Evolutionary conservation across 2,113 vertebrate genomes (phyloP).

Genomic region (Isichthys henryi): DNA sequence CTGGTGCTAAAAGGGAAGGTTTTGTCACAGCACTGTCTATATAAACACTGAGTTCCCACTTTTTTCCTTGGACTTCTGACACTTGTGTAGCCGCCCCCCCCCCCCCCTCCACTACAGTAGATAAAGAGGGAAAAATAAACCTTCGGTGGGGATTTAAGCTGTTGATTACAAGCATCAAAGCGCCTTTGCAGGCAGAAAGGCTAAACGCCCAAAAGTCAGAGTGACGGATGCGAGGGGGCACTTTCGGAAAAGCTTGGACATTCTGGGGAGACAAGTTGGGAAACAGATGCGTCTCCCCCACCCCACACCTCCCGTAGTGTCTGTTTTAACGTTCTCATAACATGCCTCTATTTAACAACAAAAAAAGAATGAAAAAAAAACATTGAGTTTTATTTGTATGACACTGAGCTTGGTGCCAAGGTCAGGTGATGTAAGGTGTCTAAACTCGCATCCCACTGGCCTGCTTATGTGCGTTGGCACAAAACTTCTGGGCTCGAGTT

Average conservation of each 20-base stretch:
- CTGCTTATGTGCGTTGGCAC: background rate
- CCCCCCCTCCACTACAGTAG: background rate
- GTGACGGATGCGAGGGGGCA: background rate
- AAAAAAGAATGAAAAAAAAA: background rate
- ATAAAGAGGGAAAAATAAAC: background rate
- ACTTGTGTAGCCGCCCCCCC: background rate
- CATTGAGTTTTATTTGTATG: background rate
- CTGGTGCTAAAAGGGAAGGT: background rate
- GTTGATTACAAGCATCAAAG: background rate
- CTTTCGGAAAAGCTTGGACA: conserved; percentile 2
- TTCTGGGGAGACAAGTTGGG: background rate
- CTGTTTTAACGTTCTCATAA: background rate
- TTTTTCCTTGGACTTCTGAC: background rate
- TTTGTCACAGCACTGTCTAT: background rate
- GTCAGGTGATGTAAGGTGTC: background rate
- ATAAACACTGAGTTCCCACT: background rate
- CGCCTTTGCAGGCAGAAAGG: background rate
- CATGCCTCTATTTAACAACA: background rate
- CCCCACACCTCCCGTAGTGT: too few species aligned
- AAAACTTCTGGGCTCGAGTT: background rate
- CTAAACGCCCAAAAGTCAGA: background rate
- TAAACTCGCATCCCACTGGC: background rate
- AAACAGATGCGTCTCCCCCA: background rate
- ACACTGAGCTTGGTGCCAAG: background rate
- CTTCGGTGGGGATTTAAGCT: background rate